Conservation (phyloP, 2,797 vertebrate species). For the Hippopotamyrus pictus region DNA sequence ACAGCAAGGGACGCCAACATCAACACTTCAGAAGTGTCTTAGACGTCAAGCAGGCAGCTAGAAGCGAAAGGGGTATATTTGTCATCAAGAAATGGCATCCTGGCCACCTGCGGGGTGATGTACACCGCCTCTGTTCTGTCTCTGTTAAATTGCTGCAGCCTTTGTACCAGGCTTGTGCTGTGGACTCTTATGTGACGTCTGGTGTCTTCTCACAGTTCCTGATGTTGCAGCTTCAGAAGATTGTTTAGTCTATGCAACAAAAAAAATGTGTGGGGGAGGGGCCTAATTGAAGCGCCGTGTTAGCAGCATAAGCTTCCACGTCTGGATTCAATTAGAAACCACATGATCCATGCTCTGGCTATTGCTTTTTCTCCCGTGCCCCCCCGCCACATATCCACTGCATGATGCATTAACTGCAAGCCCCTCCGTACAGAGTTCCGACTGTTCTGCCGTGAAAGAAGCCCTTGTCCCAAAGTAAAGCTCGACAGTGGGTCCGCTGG, state of each 20-base stretch:
- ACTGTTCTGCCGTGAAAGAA: constrained; percentile 67
- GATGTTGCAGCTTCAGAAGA: constrained; percentile 9
- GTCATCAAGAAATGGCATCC: background rate
- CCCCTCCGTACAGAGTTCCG: constrained; percentile 56
- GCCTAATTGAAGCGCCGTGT: constrained; percentile 30
- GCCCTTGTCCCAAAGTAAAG: constrained; percentile 56
- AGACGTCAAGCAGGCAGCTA: background rate
- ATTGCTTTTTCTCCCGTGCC: constrained; percentile 31
- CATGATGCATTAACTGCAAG: constrained; percentile 59
- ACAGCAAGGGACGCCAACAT: constrained; percentile 41
- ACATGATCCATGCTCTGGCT: constrained; percentile 50
- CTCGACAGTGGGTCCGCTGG: constrained; percentile 49
- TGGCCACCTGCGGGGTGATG: background rate
- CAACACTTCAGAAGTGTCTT: constrained; percentile 25
- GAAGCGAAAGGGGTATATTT: background rate
- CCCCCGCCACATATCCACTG: constrained; percentile 49
- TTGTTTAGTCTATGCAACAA: constrained; percentile 34
- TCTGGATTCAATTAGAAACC: constrained; percentile 60
- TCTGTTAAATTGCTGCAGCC: background rate
- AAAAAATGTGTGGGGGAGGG: background rate
- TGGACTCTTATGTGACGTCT: constrained; percentile 20
- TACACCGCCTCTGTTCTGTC: background rate
- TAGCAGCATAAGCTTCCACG: constrained; percentile 31
- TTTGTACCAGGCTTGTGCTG: background rate
- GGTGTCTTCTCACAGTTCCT: background rate